Percentiles rank a stretch among this genome's conserved stretches.
Conservation (phyloP, 2,113 vertebrate genomes). For the Chaetops frenatus region DNA sequence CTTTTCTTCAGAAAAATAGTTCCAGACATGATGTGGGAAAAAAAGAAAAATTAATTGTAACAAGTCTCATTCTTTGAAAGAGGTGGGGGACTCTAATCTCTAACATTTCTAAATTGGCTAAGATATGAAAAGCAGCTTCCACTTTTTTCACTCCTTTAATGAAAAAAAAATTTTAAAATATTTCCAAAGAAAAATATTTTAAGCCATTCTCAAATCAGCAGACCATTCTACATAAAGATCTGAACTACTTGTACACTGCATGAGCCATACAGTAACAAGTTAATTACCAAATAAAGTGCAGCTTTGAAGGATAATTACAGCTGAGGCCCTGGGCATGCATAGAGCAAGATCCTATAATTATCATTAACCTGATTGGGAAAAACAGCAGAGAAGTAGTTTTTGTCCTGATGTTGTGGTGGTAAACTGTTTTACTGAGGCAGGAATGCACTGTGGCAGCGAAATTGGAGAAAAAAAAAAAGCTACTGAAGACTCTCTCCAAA, state of each 20-base stretch:
- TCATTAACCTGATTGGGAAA: background rate
- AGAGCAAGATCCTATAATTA: background rate
- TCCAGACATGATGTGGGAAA: background rate
- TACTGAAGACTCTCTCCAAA: background rate
- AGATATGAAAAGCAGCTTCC: background rate
- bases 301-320: background rate
- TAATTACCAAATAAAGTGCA: background rate
- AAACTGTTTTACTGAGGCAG: background rate
- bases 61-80: background rate
- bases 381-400: background rate
- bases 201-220: background rate
- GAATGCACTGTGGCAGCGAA: background rate
- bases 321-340: background rate
- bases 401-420: background rate
- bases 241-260: background rate
- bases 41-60: background rate
- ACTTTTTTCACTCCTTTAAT: background rate
- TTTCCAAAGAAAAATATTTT: background rate
- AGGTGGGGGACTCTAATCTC: background rate
- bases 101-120: background rate
- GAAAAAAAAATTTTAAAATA: background rate
- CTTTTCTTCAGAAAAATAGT: background rate
- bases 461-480: background rate
- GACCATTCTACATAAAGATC: background rate
- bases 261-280: background rate